Evolutionary conservation across 2,888 invertebrate species (phyloP).

Genomic region (Caenorhabditis sp.): DNA sequence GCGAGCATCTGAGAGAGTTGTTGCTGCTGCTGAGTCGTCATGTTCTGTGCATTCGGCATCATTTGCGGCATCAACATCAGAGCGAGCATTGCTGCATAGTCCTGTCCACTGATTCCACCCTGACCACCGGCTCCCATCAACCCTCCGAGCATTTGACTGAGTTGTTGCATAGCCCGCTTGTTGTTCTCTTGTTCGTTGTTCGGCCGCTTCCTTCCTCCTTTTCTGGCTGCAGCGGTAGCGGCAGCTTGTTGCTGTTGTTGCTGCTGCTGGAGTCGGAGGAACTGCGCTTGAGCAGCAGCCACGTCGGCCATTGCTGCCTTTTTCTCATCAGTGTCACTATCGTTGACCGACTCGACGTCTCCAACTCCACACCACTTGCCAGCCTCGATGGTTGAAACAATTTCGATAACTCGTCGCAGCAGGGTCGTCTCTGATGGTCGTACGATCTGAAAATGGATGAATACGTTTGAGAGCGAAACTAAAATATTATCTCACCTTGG

Average conservation of each 20-base stretch:
- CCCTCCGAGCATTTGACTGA: constrained; percentile 14
- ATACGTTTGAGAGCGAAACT: neutral
- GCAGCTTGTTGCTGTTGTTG: constrained; percentile 35
- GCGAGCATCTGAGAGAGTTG: constrained; percentile 22
- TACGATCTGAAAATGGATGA: constrained; percentile 63
- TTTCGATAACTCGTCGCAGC: constrained; percentile 77
- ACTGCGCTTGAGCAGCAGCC: constrained; percentile 45
- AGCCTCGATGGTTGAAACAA: constrained; percentile 75
- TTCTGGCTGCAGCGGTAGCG: constrained; percentile 6
- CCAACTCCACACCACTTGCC: constrained; percentile 78
- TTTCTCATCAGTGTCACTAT: constrained; percentile 67
- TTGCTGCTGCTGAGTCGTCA: constrained; percentile 32
- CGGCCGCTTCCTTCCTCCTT: constrained; percentile 46
- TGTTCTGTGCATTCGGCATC: constrained; percentile 31
- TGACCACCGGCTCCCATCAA: constrained; percentile 62
- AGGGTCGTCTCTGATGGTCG: constrained; percentile 76
- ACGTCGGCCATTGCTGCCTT: constrained; percentile 18
- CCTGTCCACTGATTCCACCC: neutral
- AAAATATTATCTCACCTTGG: constrained; percentile 59
- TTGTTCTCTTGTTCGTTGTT: constrained; percentile 68
- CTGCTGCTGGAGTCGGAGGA: constrained; percentile 51
- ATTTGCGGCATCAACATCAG: constrained; percentile 58
- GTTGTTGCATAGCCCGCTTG: constrained; percentile 79
- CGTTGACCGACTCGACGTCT: constrained; percentile 75
- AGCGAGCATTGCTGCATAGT: constrained; percentile 52